These are phyloP conservation scores for Hippasteria phrygiana DNA, from an alignment of 53 echinoderm and acorn worm species.

Conservation along the genomic window DNA sequence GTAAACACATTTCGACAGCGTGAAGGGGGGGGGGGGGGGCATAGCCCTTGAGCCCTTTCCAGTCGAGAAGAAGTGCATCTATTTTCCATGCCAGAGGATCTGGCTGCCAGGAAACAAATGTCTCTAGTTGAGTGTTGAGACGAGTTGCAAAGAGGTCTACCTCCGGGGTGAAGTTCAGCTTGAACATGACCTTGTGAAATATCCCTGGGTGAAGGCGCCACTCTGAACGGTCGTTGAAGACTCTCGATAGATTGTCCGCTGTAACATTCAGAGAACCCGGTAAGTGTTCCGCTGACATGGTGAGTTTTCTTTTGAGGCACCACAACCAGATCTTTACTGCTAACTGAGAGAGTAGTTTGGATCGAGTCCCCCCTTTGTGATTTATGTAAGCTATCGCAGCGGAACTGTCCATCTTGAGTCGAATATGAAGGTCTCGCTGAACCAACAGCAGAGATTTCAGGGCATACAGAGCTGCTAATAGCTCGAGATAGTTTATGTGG, in stretches of 20 bases:
- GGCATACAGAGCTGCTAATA: neutral
- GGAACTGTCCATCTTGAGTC: neutral
- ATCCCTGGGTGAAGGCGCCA: neutral
- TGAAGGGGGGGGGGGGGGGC: neutral
- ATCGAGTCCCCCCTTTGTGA: neutral
- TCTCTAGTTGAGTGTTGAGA: neutral
- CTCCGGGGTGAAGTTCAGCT: neutral
- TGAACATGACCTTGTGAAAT: neutral
- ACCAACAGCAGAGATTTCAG: neutral
- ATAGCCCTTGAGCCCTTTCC: neutral
- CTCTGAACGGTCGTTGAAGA: neutral
- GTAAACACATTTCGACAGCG: neutral
- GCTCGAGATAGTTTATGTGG: neutral
- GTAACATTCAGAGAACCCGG: too few species aligned
- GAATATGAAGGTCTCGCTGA: neutral
- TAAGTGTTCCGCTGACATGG: too few species aligned
- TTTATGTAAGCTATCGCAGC: neutral
- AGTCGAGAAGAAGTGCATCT: neutral
- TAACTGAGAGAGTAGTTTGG: too few species aligned
- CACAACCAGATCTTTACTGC: too few species aligned
- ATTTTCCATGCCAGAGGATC: neutral
- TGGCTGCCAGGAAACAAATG: neutral
- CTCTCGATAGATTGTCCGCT: too few species aligned
- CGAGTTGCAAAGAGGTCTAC: constrained; percentile 1
- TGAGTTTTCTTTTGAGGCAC: too few species aligned